These are phyloP conservation scores for Arvicanthis niloticus DNA, from an alignment of 2,113 vertebrate species.

Conservation along the genomic window DNA sequence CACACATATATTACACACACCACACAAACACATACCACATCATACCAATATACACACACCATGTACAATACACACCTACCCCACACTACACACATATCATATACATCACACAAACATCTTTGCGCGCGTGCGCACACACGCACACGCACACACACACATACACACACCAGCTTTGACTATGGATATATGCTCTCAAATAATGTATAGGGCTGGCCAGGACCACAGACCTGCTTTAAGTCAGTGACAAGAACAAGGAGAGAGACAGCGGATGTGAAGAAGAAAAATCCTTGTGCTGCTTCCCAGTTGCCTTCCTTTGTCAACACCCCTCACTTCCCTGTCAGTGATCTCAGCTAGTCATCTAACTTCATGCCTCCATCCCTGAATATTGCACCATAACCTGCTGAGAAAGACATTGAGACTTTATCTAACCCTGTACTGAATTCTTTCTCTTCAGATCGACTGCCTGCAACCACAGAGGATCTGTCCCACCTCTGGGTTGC, in stretches of 20 bases:
- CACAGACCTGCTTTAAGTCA: not conserved
- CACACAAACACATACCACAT: not conserved
- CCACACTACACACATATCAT: no score
- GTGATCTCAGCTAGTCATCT: not conserved
- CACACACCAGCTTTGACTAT: not conserved
- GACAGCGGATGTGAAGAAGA: not conserved
- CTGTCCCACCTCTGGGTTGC: not conserved
- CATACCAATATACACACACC: no score
- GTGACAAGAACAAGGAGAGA: no score
- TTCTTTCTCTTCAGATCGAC: not conserved
- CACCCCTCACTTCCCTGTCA: not conserved
- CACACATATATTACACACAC: not conserved
- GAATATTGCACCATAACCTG: conserved; percentile 22
- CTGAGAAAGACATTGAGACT: conserved; percentile 45
- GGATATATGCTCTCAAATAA: not conserved
- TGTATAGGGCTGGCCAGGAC: not conserved
- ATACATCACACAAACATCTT: not conserved
- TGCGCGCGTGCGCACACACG: not conserved
- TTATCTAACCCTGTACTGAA: not conserved
- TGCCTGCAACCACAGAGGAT: not conserved
- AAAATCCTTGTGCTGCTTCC: not conserved
- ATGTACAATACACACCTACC: not conserved
- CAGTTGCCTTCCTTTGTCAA: not conserved
- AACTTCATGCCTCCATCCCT: not conserved
- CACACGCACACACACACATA: not conserved